Conservation (phyloP, 2,113 vertebrate genomes). For the Pelecanus crispus region DNA sequence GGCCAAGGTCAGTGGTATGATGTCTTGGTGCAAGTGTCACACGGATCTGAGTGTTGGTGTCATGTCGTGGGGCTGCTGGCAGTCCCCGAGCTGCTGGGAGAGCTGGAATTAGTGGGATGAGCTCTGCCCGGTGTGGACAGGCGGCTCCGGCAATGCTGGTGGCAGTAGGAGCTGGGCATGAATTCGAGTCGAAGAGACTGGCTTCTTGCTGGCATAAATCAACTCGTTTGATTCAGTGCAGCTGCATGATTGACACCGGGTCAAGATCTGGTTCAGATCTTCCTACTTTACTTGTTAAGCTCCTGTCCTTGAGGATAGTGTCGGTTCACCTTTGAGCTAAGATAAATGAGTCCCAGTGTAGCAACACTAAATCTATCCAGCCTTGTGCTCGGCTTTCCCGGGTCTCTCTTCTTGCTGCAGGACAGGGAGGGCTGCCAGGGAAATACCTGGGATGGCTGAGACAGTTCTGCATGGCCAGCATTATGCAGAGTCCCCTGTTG, state of each 20-base stretch:
- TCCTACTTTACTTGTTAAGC: background rate
- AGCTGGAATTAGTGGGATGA: background rate
- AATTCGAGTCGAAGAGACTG: background rate
- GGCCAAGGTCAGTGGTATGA: rapidly evolving
- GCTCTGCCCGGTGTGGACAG: background rate
- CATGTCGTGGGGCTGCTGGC: background rate
- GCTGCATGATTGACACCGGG: background rate
- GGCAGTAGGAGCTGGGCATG: background rate
- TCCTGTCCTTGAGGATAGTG: background rate
- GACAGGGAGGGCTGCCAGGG: background rate
- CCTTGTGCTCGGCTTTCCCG: background rate
- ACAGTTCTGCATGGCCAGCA: background rate
- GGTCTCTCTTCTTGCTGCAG: background rate
- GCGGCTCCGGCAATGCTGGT: background rate
- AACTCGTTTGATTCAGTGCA: background rate
- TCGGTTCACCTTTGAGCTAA: background rate
- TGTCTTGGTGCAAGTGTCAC: background rate
- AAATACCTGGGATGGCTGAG: background rate
- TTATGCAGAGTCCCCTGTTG: background rate
- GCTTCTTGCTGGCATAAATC: background rate
- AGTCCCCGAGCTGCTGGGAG: background rate
- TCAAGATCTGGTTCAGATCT: slow-evolving; percentile 14
- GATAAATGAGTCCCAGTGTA: background rate
- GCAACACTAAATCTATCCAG: background rate
- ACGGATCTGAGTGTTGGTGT: background rate